Base-by-base conservation (phyloP, 1,140 invertebrate genomes). In the Leptinotarsa lineolata region DNA sequence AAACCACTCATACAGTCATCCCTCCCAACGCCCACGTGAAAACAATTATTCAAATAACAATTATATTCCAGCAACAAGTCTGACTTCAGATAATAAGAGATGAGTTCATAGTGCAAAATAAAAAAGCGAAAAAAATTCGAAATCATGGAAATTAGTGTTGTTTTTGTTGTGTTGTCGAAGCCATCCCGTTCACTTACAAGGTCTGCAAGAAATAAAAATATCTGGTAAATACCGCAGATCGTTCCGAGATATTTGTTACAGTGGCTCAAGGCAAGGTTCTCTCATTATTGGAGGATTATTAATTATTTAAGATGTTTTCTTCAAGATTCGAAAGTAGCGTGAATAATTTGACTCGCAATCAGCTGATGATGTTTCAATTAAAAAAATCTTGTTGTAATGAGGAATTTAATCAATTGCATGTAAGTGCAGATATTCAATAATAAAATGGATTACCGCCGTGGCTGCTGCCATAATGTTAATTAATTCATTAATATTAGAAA, bases 81-180 rank as follows among this genome's bases (percentile, higher is more conserved):
- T 54, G 48, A 54, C 48, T 18, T n/a, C n/a, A n/a, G 48, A 54
- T 54, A 54, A 54, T 54, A 8, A 18, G 4, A 18, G 16, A 54
- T 54, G 48, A 54, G 48, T 54, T 54, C 48, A 54, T 54, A 54
- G 48, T 54, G 48, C 48, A 54, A 54, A 54, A 54, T 54, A 54
- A 54, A 54, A 54, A 54, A 54, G 15, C n/a, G n/a, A 54, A 54
- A 54, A 54, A 54, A 39, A 2, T 11, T 54, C 48, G 48, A 54
- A 54, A 54, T 54, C 48, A 54, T 54, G 16, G n/a, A 54, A 54
- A 54, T 54, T 13, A 54, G 48, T 18, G n/a, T 54, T 54, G 48
- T 54, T 54, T 54, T 54, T 54, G n/a, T 54, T 54, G 4, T 54
- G 48, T 54, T 54, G 48, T 54, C n/a, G 48, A 3, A 54, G 48